These are phyloP conservation scores for Diplogasteroides magnus DNA, from an alignment of 1,140 invertebrate species.

Conservation along the genomic window DNA sequence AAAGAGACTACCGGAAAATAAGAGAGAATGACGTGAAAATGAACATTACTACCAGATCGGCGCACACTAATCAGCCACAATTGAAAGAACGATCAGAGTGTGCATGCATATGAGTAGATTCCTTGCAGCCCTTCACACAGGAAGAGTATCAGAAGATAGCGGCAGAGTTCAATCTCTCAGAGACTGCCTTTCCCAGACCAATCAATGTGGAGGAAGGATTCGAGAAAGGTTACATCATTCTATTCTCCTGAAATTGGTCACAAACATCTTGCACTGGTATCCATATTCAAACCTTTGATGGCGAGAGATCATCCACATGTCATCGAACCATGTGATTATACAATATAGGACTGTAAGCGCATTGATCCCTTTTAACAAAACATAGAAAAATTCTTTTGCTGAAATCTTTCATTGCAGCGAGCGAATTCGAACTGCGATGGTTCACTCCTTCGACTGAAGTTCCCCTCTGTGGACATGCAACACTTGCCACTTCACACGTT, in stretches of 20 bases:
- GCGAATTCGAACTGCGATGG: conserved; percentile 63
- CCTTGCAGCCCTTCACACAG: too few species aligned
- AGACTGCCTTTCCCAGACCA: conserved; percentile 62
- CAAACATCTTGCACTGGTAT: conserved; percentile 10
- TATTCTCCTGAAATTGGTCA: conserved; percentile 4
- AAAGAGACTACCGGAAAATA: too few species aligned
- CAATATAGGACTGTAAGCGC: conserved; percentile 3
- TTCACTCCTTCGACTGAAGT: conserved; percentile 65
- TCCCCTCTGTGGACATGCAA: conserved; percentile 65
- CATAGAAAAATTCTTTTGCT: conserved; percentile 9
- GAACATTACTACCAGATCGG: too few species aligned
- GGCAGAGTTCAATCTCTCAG: conserved; percentile 64
- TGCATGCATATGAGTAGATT: too few species aligned
- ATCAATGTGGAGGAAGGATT: conserved; percentile 30
- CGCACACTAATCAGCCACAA: too few species aligned
- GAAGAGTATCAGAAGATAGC: conserved; percentile 61
- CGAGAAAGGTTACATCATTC: conserved; percentile 2
- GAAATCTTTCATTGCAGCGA: too few species aligned
- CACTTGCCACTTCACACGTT: conserved; percentile 62
- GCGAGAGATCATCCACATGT: too few species aligned
- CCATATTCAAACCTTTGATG: too few species aligned
- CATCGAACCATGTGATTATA: conserved; percentile 9
- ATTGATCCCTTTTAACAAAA: conserved; percentile 4
- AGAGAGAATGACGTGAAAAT: too few species aligned
- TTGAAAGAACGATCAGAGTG: too few species aligned